phyloP scores from a whole-genome alignment of 2,888 invertebrate genomes.

The Polymixis lichenea region DNA sequence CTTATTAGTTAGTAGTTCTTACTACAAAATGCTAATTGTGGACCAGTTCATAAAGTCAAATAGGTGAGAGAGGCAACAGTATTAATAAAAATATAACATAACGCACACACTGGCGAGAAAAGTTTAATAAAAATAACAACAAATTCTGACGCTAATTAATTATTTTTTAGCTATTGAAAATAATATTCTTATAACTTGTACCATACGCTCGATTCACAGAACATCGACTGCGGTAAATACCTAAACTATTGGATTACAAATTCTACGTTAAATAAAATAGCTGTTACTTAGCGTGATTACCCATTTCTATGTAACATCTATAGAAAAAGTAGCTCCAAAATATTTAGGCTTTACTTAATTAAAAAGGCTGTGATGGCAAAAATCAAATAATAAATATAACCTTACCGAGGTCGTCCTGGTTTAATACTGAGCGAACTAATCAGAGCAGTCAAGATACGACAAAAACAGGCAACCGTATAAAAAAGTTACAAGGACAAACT shows the following conservation, averaged over 20 bases:
- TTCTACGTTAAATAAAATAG: slow-evolving; percentile 36
- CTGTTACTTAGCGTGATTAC: slow-evolving; percentile 32
- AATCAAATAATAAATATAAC: neutral
- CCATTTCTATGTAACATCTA: neutral
- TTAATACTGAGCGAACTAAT: neutral
- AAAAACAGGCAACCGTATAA: slow-evolving; percentile 1
- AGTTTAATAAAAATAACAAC: neutral
- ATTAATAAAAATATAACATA: neutral
- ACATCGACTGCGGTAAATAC: slow-evolving; percentile 48
- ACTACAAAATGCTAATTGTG: neutral
- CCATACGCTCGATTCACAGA: slow-evolving; percentile 37
- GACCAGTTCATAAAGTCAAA: too few species aligned
- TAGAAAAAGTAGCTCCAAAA: neutral
- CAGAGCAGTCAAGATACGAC: neutral
- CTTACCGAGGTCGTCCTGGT: neutral
- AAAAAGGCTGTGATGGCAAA: neutral
- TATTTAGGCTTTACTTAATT: neutral
- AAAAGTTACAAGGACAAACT: slow-evolving; percentile 24
- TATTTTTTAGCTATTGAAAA: neutral
- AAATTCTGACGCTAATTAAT: neutral
- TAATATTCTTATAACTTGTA: slow-evolving; percentile 25
- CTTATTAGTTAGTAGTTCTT: neutral
- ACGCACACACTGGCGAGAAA: neutral
- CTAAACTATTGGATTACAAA: slow-evolving; percentile 46
- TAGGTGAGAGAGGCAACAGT: neutral